Base-by-base conservation (phyloP, 2,797 vertebrate species). In the Sebastes glaucus region DNA sequence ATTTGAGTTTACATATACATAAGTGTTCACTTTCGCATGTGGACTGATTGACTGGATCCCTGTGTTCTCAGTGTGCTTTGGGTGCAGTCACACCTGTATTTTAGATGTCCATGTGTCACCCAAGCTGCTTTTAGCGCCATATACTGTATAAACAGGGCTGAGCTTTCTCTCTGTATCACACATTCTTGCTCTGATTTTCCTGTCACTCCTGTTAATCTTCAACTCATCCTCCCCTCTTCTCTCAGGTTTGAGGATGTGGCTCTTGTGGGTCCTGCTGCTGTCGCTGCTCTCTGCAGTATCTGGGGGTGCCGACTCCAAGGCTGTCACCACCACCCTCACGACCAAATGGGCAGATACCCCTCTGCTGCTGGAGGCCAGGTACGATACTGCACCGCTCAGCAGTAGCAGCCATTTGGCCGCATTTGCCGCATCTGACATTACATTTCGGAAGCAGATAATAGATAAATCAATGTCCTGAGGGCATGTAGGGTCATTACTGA, bases 301-400 rank as follows among this genome's bases (percentile, higher is more conserved):
- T 70, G 96, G 88, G 18, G 92, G 82, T 69, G 96, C 96, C 7
- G 97, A 97, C 93, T 99, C 97, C 23, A 99, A 99, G 93, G 98
- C 97, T 20, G 95, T 99, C 80, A 99, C 98, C 74, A 99, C 97
- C 46, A 97, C 97, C 30, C 96, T 99, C 5, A 97, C 96, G 7
- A 97, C 98, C 16, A 99, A 99, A 93, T 99, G 98, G 98, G 66
- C 94, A 74, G 97, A 98, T n/a, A 97, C 97, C 22, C 97, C 98
- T 25, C 92, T 99, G 71, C 93, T 99, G 71, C 94, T 99, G 87
- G 98, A 99, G 93, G 96, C 96, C 92, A 99, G 98, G 98, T 98
- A 93, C 71, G 76, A 25, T 20, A 16, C 38, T 30, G 73, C 62
- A 16, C 49, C 4, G 25, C 65, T 80, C 11, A 38, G 59, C 60